A percentile compares a stretch with the other conserved stretches of the same genome.
These are phyloP conservation scores for Stylophora pistillata DNA, from an alignment of 64 coral and sea anemone genomes.

Conservation along the genomic window DNA sequence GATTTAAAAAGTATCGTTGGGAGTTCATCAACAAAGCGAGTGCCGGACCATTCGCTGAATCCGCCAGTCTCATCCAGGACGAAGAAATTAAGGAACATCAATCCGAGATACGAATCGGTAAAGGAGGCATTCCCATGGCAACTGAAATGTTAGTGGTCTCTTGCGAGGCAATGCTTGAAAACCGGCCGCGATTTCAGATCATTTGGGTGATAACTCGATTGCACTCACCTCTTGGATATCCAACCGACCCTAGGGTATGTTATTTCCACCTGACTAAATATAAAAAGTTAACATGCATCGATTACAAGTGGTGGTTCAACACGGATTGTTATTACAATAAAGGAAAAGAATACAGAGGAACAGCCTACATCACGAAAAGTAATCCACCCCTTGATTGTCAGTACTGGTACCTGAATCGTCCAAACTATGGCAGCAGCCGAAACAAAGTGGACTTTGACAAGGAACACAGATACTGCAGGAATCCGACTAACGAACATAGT, in stretches of 20 bases:
- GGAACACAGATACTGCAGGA: constrained; percentile 73
- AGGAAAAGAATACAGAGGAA: constrained; percentile 71
- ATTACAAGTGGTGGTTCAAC: constrained; percentile 75
- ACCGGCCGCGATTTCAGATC: constrained; percentile 56
- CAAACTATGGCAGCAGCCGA: background rate
- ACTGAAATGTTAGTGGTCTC: constrained; percentile 79
- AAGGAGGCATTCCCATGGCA: constrained; percentile 55
- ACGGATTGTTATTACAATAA: constrained; percentile 80
- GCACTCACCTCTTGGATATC: constrained; percentile 84
- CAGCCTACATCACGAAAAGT: constrained; percentile 31
- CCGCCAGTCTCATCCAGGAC: constrained; percentile 9
- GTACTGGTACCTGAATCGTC: constrained; percentile 50
- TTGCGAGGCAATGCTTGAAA: constrained; percentile 60
- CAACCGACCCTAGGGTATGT: constrained; percentile 81
- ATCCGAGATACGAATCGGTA: constrained; percentile 60
- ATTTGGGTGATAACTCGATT: constrained; percentile 86
- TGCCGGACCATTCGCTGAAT: constrained; percentile 39
- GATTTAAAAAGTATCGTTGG: constrained; percentile 75
- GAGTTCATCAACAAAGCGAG: constrained; percentile 63
- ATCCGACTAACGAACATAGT: constrained; percentile 41
- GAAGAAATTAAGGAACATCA: constrained; percentile 46
- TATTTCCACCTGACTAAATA: constrained; percentile 7
- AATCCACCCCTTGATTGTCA: constrained; percentile 27
- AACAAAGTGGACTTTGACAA: constrained; percentile 39
- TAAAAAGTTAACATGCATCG: constrained; percentile 19